Percentiles rank a stretch among this genome's conserved stretches.
phyloP scores from a whole-genome alignment of 1,140 invertebrate genomes.

The Drosophila burlai region DNA sequence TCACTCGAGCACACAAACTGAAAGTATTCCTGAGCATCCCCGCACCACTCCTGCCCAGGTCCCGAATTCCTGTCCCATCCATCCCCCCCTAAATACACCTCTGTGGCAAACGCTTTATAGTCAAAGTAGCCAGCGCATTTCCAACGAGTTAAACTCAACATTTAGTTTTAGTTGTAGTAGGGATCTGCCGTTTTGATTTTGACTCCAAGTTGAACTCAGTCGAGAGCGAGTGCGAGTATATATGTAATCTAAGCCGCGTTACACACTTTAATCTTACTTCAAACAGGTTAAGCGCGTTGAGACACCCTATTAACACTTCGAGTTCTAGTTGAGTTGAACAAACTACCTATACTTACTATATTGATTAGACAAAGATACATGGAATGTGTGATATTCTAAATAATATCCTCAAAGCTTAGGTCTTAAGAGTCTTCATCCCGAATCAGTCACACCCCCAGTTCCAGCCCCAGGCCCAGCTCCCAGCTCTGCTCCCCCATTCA shows the following conservation, averaged over 20 bases:
- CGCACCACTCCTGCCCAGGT: background rate
- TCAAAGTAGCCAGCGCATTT: constrained; percentile 66
- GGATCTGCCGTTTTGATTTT: constrained; percentile 54
- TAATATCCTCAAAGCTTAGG: constrained; percentile 70
- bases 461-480: constrained; percentile 8
- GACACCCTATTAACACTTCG: constrained; percentile 55
- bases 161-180: constrained; percentile 58
- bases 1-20: constrained; percentile 47
- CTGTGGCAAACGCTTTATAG: constrained; percentile 63
- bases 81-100: constrained; percentile 9
- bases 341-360: constrained; percentile 45
- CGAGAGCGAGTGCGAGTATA: constrained; percentile 5
- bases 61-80: background rate
- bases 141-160: constrained; percentile 71
- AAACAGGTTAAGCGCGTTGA: constrained; percentile 52
- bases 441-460: constrained; percentile 3
- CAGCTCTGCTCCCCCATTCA: constrained; percentile 35
- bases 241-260: constrained; percentile 39
- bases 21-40: constrained; percentile 25
- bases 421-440: constrained; percentile 36
- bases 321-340: constrained; percentile 66
- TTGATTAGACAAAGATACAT: constrained; percentile 46
- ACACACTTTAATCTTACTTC: constrained; percentile 56
- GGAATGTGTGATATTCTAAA: constrained; percentile 79
- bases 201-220: constrained; percentile 59